A percentile compares a stretch with the other conserved stretches of the same genome.
Evolutionary conservation across 35 echinoderm and acorn worm genomes (phyloP).

Genomic region (Chiridota heheva): DNA sequence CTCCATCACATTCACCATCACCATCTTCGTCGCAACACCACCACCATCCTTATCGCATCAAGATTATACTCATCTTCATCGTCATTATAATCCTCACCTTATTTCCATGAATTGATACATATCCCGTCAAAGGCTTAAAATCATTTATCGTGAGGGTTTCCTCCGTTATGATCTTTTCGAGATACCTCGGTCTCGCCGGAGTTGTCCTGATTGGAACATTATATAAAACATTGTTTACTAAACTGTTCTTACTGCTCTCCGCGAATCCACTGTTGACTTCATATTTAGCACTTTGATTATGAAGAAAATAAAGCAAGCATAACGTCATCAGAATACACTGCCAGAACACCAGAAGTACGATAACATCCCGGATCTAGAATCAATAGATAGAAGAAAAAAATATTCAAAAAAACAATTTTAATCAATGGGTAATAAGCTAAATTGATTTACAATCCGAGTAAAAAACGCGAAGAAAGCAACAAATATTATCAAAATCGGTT

Average conservation of each 20-base stretch:
- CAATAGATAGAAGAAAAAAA: too few species aligned
- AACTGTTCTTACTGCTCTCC: neutral
- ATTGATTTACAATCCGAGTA: too few species aligned
- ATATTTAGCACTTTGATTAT: conserved; percentile 36
- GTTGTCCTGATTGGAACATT: neutral
- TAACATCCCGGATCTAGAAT: conserved; percentile 29
- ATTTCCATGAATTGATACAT: conserved; percentile 29
- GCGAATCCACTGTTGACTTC: conserved; percentile 21
- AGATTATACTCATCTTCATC: too few species aligned
- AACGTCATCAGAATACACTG: conserved; percentile 41
- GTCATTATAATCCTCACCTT: conserved; percentile 38
- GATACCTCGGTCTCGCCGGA: neutral
- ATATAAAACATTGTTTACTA: neutral
- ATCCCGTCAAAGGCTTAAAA: conserved; percentile 2
- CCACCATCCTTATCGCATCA: too few species aligned
- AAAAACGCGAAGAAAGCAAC: too few species aligned
- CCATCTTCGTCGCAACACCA: too few species aligned
- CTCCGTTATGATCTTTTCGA: conserved; percentile 32
- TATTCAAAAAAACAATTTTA: too few species aligned
- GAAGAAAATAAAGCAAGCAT: conserved; percentile 35
- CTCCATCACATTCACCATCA: too few species aligned
- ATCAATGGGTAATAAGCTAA: too few species aligned
- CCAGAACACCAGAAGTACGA: conserved; percentile 24
- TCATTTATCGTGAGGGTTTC: conserved; percentile 14
- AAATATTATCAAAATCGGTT: too few species aligned